Evolutionary conservation across 2,797 vertebrate species (phyloP).

Genomic region (Prunella strophiata): DNA sequence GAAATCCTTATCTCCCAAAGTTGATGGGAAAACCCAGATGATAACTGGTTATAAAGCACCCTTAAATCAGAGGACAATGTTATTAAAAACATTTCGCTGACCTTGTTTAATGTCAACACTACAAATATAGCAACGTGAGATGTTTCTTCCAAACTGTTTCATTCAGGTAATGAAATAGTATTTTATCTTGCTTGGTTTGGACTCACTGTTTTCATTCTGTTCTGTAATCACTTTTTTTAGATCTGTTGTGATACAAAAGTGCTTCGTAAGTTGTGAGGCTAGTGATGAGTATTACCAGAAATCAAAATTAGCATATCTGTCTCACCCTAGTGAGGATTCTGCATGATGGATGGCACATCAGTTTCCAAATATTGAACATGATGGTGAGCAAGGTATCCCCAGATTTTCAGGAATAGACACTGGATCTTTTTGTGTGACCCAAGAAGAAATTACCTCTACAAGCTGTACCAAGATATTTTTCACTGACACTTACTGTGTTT

Average conservation of each 20-base stretch:
- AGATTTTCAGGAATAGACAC: not conserved
- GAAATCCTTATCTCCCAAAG: not conserved
- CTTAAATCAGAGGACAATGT: not conserved
- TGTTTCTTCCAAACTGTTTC: not conserved
- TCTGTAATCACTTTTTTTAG: not conserved
- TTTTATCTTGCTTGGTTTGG: not conserved
- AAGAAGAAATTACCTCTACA: not conserved
- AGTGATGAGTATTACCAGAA: not conserved
- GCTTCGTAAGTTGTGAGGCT: not conserved
- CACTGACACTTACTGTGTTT: not conserved
- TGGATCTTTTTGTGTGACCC: not conserved
- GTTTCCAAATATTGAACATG: not conserved
- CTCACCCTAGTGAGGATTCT: not conserved
- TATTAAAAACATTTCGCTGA: not conserved
- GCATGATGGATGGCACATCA: rapidly evolving
- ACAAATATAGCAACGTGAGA: not conserved
- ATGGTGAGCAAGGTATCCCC: rapidly evolving
- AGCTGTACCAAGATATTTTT: not conserved
- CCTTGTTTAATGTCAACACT: not conserved
- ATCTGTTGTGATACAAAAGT: not conserved
- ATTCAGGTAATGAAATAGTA: not conserved
- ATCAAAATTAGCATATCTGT: not conserved
- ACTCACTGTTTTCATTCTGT: not conserved
- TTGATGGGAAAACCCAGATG: not conserved
- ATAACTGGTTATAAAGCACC: not conserved